Percentiles rank a stretch among this genome's conserved stretches.
Evolutionary conservation across 2,113 vertebrate genomes (phyloP).

Genomic region (Aspidoscelis tigris): DNA sequence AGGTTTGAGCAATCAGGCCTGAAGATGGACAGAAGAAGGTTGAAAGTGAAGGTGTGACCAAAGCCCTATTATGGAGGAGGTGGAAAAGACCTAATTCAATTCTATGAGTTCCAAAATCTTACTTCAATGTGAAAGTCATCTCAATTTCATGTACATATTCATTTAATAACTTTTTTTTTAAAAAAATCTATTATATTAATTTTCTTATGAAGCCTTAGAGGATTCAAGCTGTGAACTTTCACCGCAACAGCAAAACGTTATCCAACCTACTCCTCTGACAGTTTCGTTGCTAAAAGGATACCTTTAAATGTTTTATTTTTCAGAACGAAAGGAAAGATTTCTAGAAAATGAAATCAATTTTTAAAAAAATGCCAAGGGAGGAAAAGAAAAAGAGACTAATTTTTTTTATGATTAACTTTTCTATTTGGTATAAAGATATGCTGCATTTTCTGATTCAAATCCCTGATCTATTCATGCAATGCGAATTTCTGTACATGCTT

Average conservation of each 20-base stretch:
- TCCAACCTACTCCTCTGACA: constrained; percentile 29
- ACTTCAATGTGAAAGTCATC: constrained; percentile 36
- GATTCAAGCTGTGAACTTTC: constrained; percentile 39
- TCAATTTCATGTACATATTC: neutral
- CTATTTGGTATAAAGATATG: constrained; percentile 69
- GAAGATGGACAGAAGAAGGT: no score
- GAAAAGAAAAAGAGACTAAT: constrained; percentile 56
- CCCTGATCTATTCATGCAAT: constrained; percentile 51
- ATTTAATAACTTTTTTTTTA: neutral
- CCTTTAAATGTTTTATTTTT: constrained; percentile 23
- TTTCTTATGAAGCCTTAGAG: neutral
- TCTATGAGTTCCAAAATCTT: constrained; percentile 23
- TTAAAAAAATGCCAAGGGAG: constrained; percentile 43
- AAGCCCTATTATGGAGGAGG: constrained; percentile 23
- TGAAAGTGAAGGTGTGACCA: neutral
- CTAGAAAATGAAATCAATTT: constrained; percentile 44
- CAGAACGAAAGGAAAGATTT: constrained; percentile 42
- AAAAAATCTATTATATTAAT: neutral
- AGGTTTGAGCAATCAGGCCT: no score
- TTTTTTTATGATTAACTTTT: constrained; percentile 73
- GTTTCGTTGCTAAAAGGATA: constrained; percentile 36
- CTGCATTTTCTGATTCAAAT: constrained; percentile 72
- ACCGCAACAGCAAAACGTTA: constrained; percentile 40
- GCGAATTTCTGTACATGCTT: constrained; percentile 62
- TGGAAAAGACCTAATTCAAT: constrained; percentile 13